These are phyloP conservation scores for Sebastes dallii DNA, from an alignment of 2,797 vertebrate genomes.

Conservation along the genomic window DNA sequence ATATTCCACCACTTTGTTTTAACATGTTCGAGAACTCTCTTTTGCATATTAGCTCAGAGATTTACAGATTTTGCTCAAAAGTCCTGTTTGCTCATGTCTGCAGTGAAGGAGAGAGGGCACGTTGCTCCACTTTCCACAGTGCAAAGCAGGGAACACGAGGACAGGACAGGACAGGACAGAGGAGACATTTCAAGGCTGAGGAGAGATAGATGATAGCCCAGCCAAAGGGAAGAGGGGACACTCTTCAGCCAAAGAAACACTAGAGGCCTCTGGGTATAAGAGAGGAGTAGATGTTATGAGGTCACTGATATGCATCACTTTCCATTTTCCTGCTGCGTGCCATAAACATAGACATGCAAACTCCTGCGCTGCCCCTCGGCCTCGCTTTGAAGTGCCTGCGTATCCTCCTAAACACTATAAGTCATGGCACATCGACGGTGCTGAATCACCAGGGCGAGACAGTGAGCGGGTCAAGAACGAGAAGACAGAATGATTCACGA, in stretches of 20 bases:
- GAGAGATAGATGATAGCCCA: slow-evolving; percentile 67
- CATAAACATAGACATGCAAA: slow-evolving; percentile 11
- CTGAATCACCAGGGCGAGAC: neutral
- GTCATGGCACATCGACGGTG: neutral
- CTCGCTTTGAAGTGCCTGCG: neutral
- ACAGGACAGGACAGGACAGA: slow-evolving; percentile 38
- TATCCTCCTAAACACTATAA: neutral
- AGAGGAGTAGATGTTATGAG: slow-evolving; percentile 48
- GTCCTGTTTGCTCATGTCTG: slow-evolving; percentile 21
- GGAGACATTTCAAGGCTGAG: slow-evolving; percentile 76
- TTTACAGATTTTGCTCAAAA: neutral
- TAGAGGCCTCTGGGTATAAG: slow-evolving; percentile 40
- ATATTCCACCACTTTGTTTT: neutral
- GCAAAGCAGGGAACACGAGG: slow-evolving; percentile 51
- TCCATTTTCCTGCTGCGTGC: slow-evolving; percentile 31
- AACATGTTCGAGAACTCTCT: neutral
- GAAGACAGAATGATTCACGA: slow-evolving; percentile 19
- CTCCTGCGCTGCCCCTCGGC: neutral
- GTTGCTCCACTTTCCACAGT: slow-evolving; percentile 71
- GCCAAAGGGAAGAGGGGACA: slow-evolving; percentile 46
- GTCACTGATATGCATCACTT: slow-evolving; percentile 44
- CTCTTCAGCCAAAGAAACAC: slow-evolving; percentile 45
- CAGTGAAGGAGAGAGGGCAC: slow-evolving; percentile 54
- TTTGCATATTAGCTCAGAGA: neutral
- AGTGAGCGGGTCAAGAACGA: neutral